Percentiles rank a stretch among this genome's conserved stretches.
Evolutionary conservation across 2,113 vertebrate species (phyloP).

Genomic region (Malurus alboscapulatus): DNA sequence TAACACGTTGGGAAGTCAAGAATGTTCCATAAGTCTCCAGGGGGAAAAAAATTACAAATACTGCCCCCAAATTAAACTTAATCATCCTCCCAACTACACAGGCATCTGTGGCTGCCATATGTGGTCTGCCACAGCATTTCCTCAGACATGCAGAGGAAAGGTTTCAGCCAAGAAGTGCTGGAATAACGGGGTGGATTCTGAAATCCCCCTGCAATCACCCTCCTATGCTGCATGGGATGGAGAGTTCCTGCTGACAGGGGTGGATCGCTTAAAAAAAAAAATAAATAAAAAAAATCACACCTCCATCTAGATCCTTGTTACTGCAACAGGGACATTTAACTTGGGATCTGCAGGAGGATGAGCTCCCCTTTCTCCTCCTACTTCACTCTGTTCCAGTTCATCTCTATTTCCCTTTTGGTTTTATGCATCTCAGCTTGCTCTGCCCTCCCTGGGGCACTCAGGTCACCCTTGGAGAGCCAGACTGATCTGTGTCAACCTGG

Average conservation of each 20-base stretch:
- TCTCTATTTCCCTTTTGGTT: not conserved
- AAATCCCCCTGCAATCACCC: not conserved
- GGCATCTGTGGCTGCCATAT: slow-evolving; percentile 39
- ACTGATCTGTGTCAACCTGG: not conserved
- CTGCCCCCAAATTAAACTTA: slow-evolving; percentile 1
- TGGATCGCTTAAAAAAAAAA: no score
- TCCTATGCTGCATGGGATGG: not conserved
- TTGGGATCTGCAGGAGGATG: not conserved
- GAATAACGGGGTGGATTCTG: fast-evolving
- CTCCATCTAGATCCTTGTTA: not conserved
- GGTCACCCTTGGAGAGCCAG: fast-evolving
- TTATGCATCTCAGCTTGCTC: not conserved
- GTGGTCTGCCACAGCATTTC: slow-evolving; percentile 6
- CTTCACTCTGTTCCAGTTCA: not conserved
- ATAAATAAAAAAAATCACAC: not conserved
- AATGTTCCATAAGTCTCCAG: not conserved
- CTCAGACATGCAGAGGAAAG: not conserved
- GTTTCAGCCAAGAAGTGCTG: not conserved
- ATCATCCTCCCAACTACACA: not conserved
- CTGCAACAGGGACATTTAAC: not conserved
- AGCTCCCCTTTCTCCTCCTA: not conserved
- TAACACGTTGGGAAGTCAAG: not conserved
- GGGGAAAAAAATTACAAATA: not conserved
- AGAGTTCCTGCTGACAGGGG: not conserved
- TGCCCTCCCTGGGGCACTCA: not conserved